Conservation (phyloP, 2,797 vertebrate genomes). For the Botia almorhae region DNA sequence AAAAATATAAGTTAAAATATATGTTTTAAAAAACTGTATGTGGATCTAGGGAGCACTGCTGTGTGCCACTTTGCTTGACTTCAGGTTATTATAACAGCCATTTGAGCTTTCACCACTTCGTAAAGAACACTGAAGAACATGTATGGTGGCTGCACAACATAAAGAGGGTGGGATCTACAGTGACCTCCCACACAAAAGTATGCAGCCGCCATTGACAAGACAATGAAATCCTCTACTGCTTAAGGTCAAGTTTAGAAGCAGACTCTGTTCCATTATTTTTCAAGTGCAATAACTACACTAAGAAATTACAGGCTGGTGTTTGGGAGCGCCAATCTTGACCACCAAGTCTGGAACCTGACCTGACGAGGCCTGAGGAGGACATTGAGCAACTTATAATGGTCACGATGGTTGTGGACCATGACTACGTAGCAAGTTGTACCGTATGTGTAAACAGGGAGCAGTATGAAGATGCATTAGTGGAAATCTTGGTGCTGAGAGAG, state of each 20-base stretch:
- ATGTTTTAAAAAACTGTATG: too few relatives aligned
- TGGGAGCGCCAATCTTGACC: not conserved
- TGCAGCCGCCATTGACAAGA: not conserved
- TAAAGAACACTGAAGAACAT: not conserved
- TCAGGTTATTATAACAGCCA: not conserved
- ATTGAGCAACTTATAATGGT: not conserved
- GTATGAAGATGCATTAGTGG: not conserved
- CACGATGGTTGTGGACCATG: not conserved
- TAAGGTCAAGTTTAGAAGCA: not conserved
- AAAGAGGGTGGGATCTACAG: not conserved
- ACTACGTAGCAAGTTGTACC: not conserved
- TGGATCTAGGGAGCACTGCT: too few relatives aligned
- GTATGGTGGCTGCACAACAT: not conserved
- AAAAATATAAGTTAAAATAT: too few relatives aligned
- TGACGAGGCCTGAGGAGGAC: not conserved
- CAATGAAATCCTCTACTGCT: not conserved
- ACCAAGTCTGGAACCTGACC: not conserved
- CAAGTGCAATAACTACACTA: constrained; percentile 1
- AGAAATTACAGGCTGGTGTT: not conserved
- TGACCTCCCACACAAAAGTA: not conserved
- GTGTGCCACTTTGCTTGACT: not conserved
- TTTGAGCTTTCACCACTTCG: not conserved
- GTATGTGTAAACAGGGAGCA: not conserved
- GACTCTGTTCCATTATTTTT: not conserved
- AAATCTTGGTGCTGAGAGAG: not conserved